Evolutionary conservation across 2,888 invertebrate genomes (phyloP).

Genomic region (Leucophora obtusa): DNA sequence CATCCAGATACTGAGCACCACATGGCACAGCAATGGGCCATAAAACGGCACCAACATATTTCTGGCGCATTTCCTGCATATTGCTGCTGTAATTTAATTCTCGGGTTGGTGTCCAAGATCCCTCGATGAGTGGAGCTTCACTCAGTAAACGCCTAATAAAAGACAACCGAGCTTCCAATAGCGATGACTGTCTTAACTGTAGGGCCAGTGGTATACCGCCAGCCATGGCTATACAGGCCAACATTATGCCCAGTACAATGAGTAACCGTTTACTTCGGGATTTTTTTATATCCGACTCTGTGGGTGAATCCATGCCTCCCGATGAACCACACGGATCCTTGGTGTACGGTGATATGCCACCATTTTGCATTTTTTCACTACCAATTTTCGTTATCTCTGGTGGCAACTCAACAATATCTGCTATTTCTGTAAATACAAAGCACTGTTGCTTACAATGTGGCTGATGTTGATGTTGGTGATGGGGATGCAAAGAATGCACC

Average conservation of each 20-base stretch:
- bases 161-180: slow-evolving; percentile 80
- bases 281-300: slow-evolving; percentile 64
- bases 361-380: slow-evolving; percentile 76
- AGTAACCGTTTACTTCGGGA: slow-evolving; percentile 74
- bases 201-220: slow-evolving; percentile 80
- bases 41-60: slow-evolving; percentile 80
- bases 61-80: slow-evolving; percentile 77
- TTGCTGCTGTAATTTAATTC: slow-evolving; percentile 70
- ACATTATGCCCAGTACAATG: slow-evolving; percentile 72
- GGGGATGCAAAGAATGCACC: slow-evolving; percentile 76
- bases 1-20: slow-evolving; percentile 83
- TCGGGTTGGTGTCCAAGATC: slow-evolving; percentile 77
- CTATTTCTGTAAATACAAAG: slow-evolving; percentile 78
- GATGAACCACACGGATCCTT: slow-evolving; percentile 73
- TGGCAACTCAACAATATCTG: slow-evolving; percentile 77
- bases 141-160: slow-evolving; percentile 80
- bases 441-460: slow-evolving; percentile 78
- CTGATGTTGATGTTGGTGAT: slow-evolving; percentile 72
- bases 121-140: slow-evolving; percentile 81
- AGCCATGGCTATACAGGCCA: slow-evolving; percentile 77
- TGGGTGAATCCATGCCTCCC: slow-evolving; percentile 69
- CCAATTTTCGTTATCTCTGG: slow-evolving; percentile 77
- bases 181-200: slow-evolving; percentile 80
- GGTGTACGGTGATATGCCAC: slow-evolving; percentile 73
- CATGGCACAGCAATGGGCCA: slow-evolving; percentile 81